These are phyloP conservation scores for Trypoxylon attenuatum DNA, from an alignment of 2,888 invertebrate species.

Conservation along the genomic window DNA sequence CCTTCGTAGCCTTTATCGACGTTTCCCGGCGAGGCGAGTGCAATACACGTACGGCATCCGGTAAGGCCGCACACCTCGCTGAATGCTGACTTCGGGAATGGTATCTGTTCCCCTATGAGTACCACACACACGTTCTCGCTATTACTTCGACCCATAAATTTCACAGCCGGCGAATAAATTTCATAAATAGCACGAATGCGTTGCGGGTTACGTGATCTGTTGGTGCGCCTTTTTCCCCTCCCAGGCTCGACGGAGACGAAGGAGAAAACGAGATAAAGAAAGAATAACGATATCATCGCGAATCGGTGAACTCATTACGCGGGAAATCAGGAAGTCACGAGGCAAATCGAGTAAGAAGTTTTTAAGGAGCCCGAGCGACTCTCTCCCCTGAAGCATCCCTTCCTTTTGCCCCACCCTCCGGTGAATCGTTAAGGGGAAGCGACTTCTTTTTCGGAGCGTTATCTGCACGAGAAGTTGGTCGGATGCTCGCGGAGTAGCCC, in stretches of 20 bases:
- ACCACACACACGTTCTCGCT: slow-evolving; percentile 2
- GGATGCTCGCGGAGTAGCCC: slow-evolving; percentile 4
- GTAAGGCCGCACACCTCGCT: not conserved
- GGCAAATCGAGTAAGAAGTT: too few species aligned
- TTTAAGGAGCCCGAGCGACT: too few species aligned
- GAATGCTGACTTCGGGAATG: slow-evolving; percentile 2
- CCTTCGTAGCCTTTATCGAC: slow-evolving; percentile 18
- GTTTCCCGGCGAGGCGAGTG: not conserved
- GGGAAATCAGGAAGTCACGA: too few species aligned
- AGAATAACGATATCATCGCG: too few species aligned
- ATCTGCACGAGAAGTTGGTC: slow-evolving; percentile 23
- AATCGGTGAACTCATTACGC: too few species aligned
- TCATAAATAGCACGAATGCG: slow-evolving; percentile 4
- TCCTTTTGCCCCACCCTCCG: too few species aligned
- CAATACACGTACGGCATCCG: not conserved
- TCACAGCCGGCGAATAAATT: not conserved
- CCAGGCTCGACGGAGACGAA: too few species aligned
- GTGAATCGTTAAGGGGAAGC: not conserved
- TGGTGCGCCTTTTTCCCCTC: too few species aligned
- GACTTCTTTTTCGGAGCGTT: slow-evolving; percentile 9
- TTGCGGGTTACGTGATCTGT: not conserved
- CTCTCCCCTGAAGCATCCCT: too few species aligned
- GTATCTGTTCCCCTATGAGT: not conserved
- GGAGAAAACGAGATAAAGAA: too few species aligned
- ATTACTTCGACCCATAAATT: not conserved